phyloP scores from a whole-genome alignment of 1,140 invertebrate species.

The Listronotus oregonensis region DNA sequence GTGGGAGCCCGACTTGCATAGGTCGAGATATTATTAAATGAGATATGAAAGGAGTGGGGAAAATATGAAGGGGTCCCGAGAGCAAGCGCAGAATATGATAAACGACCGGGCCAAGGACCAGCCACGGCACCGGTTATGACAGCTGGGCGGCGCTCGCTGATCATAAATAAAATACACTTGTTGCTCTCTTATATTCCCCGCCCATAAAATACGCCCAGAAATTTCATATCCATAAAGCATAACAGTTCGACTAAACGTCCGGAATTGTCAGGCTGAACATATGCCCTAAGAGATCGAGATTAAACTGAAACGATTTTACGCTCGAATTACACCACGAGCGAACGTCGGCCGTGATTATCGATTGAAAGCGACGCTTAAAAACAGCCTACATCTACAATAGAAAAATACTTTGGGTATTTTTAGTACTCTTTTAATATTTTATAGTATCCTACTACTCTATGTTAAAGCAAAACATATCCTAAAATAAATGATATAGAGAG shows the following conservation, averaged over 20 bases:
- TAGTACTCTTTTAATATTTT: no score
- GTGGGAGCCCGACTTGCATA: slow-evolving; percentile 41
- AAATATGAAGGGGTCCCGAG: slow-evolving; percentile 46
- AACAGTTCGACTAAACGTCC: slow-evolving; percentile 21
- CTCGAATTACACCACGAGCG: not conserved
- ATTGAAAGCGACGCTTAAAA: not conserved
- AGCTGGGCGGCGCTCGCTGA: slow-evolving; percentile 51
- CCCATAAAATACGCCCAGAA: slow-evolving; percentile 50
- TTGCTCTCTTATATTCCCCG: slow-evolving; percentile 54
- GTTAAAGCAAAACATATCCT: no score
- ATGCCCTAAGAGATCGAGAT: slow-evolving; percentile 8
- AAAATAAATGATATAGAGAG: no score
- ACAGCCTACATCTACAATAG: no score
- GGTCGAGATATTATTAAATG: slow-evolving; percentile 55
- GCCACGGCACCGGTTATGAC: slow-evolving; percentile 55
- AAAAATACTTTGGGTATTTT: no score
- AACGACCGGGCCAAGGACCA: slow-evolving; percentile 47
- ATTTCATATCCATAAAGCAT: slow-evolving; percentile 54
- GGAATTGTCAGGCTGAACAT: slow-evolving; percentile 8
- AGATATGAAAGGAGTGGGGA: slow-evolving; percentile 55
- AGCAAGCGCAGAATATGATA: slow-evolving; percentile 53
- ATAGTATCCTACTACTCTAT: no score
- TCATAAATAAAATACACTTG: slow-evolving; percentile 58
- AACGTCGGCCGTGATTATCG: slow-evolving; percentile 25
- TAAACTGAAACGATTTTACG: slow-evolving; percentile 20